phyloP scores from a whole-genome alignment of 2,113 vertebrate species.

The Apus apus region DNA sequence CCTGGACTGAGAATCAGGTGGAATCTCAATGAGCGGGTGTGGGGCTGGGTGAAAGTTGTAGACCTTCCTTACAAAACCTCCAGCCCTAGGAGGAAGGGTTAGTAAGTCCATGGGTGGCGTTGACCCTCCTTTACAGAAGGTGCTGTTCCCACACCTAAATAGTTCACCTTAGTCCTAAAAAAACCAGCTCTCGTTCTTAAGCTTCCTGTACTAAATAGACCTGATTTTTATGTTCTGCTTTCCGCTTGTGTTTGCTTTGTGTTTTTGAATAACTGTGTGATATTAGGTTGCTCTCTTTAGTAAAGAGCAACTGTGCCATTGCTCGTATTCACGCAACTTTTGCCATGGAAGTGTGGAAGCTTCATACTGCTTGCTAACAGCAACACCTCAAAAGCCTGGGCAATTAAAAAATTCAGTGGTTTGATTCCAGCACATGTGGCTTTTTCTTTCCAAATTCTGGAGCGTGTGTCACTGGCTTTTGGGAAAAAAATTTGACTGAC shows the following conservation, averaged over 20 bases:
- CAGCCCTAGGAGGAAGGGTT: not conserved
- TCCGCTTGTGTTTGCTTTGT: not conserved
- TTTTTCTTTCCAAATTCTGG: not conserved
- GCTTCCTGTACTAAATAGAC: not conserved
- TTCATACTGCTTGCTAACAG: not conserved
- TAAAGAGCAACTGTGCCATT: not conserved
- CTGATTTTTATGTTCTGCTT: not conserved
- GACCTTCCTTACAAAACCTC: not conserved
- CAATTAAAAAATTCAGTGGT: not conserved
- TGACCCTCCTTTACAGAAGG: not conserved
- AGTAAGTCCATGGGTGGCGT: not conserved
- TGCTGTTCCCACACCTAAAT: not conserved
- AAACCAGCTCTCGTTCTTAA: not conserved
- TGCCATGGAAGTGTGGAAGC: not conserved
- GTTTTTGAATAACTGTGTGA: not conserved
- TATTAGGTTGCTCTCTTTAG: not conserved
- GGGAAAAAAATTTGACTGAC: not conserved
- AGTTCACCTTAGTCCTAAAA: not conserved
- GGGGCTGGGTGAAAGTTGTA: not conserved
- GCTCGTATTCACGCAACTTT: fast-evolving
- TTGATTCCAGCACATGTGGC: not conserved
- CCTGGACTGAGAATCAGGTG: not conserved
- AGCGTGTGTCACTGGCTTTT: not conserved
- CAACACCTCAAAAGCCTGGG: not conserved
- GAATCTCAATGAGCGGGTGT: not conserved